Base-by-base conservation (phyloP, 2,888 invertebrate species). In the Cynaeus angustus region DNA sequence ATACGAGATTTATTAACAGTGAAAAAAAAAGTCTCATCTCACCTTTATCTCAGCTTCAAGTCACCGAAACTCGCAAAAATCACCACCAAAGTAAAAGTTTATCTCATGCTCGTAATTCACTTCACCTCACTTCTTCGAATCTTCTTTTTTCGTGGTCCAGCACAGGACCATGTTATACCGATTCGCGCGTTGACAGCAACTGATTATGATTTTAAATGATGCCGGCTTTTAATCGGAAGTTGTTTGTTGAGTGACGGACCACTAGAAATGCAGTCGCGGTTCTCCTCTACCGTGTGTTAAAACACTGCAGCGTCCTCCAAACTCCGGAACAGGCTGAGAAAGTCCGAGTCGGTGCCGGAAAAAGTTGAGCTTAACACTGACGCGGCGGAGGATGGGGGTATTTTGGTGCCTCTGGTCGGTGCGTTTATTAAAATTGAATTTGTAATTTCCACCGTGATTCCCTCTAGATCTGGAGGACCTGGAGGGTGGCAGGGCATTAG, bases 211-310 rank as follows among this genome's bases (percentile, higher is more conserved):
- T 69, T 69, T 69, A 59, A 73, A 68, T 56, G 72, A 53, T 69
- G 75, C 70, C 73, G 73, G 68, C 72, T 73, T 70, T 70, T 71
- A 66, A 71, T 76, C 75, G 75, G 75, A 76, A 76, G 73, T 74
- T 68, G 71, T 71, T 72, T 72, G 73, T 75, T 75, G 74, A 73
- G 71, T 46, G 56, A 37, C 68, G 61, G 48, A 64, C 37, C 48
- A 48, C 50, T 68, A 37, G 58, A 64, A 68, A 56, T 56, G 56
- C 52, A 64, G 41, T 28, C 33, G 64, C 16, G 45, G 43, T 66
- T 14, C 28, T 43, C 58, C 48, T 48, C 33, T 33, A 16, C 37
- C 14, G 13, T 46, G 26, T 33, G 30, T 59, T 59, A 61, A 61
- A 61, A 61, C 26, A 45, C 14, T 28, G 38, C 50, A 38, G 52